phyloP scores from a whole-genome alignment of 2,888 invertebrate species.

The Labia minor region DNA sequence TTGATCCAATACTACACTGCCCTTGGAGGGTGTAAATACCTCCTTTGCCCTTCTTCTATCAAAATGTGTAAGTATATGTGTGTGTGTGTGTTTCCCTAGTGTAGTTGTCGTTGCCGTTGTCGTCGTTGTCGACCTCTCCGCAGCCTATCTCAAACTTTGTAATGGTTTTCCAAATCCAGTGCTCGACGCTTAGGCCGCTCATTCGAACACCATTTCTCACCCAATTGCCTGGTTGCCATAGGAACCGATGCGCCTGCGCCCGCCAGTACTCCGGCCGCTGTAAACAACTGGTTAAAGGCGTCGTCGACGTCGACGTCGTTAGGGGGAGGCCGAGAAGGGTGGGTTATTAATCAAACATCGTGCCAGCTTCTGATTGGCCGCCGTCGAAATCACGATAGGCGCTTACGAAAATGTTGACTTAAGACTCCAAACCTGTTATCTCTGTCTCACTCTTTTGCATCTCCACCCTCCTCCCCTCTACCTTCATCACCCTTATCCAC shows the following conservation, averaged over 20 bases:
- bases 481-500: too few relatives aligned
- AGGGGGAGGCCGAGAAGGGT: neutral
- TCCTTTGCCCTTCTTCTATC: too few relatives aligned
- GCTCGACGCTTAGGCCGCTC: conserved; percentile 6
- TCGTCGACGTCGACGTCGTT: neutral
- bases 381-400: conserved; percentile 8
- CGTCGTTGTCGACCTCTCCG: neutral
- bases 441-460: neutral
- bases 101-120: neutral
- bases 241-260: neutral
- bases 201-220: conserved; percentile 6
- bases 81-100: neutral
- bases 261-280: neutral
- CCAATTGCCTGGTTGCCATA: neutral
- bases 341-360: conserved; percentile 13
- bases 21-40: neutral
- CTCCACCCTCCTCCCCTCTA: too few relatives aligned
- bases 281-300: conserved; percentile 13
- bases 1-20: neutral
- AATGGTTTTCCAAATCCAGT: conserved; percentile 13
- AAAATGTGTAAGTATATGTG: neutral
- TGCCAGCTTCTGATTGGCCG: conserved; percentile 8
- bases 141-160: conserved; percentile 5
- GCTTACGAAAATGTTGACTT: conserved; percentile 4
- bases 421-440: neutral